Base-by-base conservation (phyloP, 2,888 invertebrate genomes). In the Ceratothoa steindachneri region DNA sequence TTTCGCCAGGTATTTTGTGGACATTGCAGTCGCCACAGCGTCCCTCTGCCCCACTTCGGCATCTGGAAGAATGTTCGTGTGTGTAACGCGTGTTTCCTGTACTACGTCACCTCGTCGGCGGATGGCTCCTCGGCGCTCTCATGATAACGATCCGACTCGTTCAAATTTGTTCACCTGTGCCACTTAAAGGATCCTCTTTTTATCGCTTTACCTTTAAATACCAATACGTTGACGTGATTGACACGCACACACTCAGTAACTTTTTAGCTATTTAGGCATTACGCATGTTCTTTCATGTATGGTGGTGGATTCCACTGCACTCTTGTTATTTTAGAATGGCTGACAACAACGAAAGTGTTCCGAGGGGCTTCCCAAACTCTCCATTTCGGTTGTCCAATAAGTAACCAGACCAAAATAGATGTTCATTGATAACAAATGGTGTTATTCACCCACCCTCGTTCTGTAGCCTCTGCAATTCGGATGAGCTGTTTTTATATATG, bases 1-100 rank as follows among this genome's bases (percentile, higher is more conserved):
- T n/a, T n/a, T n/a, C n/a, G n/a, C n/a, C 90, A 94, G 88, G 95
- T 97, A 55, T 97, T 96, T 85, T 97, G 97, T 85, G 92, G 93
- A 0, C 90, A 93, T 65, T 97, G 97, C 86, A 96, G 96, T 81
- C 91, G 93, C 67, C 93, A 95, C 84, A 93, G 92, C 80, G 93
- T 95, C 73, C 95, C 97, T 28, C 86, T 97, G 81, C 96, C 96
- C 12, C 92, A 93, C 83, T 97, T 90, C 85, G 97, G 97, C 0
- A 92, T 95, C 82, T 86, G 90, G 81, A 95, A 94, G 84, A 95
- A 97, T 4, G 97, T 97, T 2, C 89, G 97, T 52, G 96, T 97
- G 51, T 97, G 97, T 85, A 93, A 93, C 83, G 90, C 91, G 82
- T 95, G 95, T 85, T 79, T 79, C 66, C 71, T 79, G 15, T 72